Conservation (phyloP, 2,888 invertebrate genomes). For the Scaptodrosophila latifasciaeformis region DNA sequence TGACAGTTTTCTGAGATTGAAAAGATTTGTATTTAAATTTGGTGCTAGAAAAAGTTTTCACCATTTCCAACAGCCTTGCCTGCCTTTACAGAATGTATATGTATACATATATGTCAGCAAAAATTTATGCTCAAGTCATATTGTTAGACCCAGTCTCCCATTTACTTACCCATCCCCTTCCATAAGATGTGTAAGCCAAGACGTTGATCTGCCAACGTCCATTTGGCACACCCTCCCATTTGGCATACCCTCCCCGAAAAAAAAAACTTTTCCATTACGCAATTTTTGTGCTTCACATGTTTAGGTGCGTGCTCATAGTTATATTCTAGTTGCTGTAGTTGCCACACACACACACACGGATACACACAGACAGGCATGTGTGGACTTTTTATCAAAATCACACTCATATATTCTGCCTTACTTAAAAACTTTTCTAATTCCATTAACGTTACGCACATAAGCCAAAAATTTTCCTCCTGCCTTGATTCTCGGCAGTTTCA, state of each 20-base stretch:
- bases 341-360: constrained; percentile 1
- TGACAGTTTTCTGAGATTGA: too few relatives aligned
- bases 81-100: too few relatives aligned
- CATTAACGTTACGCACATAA: constrained; percentile 69
- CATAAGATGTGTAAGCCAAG: constrained; percentile 4
- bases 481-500: not conserved
- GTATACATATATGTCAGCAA: constrained; percentile 4
- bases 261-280: constrained; percentile 62
- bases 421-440: constrained; percentile 71
- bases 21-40: constrained; percentile 51
- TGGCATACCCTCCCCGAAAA: too few relatives aligned
- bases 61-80: not conserved
- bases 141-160: too few relatives aligned
- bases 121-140: constrained; percentile 2
- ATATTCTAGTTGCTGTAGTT: not conserved
- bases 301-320: constrained; percentile 45
- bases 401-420: constrained; percentile 50
- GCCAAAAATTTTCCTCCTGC: constrained; percentile 14
- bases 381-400: constrained; percentile 48
- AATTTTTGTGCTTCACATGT: constrained; percentile 46
- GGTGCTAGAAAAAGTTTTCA: constrained; percentile 27
- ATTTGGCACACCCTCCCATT: too few relatives aligned
- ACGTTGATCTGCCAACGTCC: constrained; percentile 10
- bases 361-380: constrained; percentile 1
- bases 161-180: not conserved